A percentile compares a stretch with the other conserved stretches of the same genome.
These are phyloP conservation scores for Caenorhabditis sp. DNA, from an alignment of 2,888 invertebrate genomes.

Conservation along the genomic window DNA sequence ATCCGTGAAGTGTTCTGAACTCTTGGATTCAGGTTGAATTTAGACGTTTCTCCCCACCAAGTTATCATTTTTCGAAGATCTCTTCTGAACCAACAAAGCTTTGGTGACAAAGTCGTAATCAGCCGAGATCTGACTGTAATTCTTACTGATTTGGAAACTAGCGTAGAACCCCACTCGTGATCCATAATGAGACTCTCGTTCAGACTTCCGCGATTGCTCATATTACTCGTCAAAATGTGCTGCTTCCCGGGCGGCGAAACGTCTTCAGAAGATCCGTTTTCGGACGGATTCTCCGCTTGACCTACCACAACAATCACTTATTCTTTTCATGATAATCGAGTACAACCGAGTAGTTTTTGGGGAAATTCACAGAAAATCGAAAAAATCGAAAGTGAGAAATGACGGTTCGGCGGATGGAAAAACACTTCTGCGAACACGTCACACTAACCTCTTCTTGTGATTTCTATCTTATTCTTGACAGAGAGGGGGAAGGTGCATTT, in stretches of 20 bases:
- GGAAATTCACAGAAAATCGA: neutral
- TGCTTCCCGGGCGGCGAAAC: slow-evolving; percentile 44
- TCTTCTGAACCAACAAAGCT: neutral
- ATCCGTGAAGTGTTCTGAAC: slow-evolving; percentile 23
- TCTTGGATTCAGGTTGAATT: neutral
- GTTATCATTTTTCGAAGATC: slow-evolving; percentile 33
- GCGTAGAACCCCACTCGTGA: slow-evolving; percentile 19
- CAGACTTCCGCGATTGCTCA: slow-evolving; percentile 46
- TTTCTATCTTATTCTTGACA: too few relatives aligned
- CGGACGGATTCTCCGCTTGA: neutral
- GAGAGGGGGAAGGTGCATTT: too few relatives aligned
- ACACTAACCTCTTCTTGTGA: too few relatives aligned
- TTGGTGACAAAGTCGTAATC: slow-evolving; percentile 39
- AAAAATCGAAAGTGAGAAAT: too few relatives aligned
- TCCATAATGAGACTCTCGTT: slow-evolving; percentile 51
- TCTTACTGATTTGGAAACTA: neutral
- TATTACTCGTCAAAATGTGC: slow-evolving; percentile 33
- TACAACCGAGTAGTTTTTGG: slow-evolving; percentile 6
- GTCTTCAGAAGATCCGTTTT: slow-evolving; percentile 11
- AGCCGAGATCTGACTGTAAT: slow-evolving; percentile 37
- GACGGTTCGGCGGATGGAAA: too few relatives aligned
- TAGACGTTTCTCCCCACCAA: neutral
- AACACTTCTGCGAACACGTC: too few relatives aligned
- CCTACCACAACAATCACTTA: slow-evolving; percentile 45
- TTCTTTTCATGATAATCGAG: slow-evolving; percentile 37